These are phyloP conservation scores for Cephus runcator DNA, from an alignment of 2,888 invertebrate genomes.

Conservation along the genomic window DNA sequence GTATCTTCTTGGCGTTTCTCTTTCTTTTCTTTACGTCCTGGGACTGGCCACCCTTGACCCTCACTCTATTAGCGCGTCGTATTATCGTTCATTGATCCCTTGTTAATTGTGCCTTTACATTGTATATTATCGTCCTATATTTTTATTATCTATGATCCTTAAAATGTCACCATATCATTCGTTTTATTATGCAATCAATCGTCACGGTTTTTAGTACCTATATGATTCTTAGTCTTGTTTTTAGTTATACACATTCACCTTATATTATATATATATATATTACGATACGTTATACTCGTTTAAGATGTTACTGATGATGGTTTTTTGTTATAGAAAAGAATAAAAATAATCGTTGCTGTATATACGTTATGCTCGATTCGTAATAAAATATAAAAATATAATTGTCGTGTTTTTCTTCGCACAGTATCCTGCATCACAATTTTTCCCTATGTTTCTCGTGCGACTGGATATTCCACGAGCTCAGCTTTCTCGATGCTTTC, in stretches of 20 bases:
- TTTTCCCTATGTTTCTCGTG: background rate
- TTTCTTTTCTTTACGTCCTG: background rate
- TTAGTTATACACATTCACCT: background rate
- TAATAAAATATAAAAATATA: constrained; percentile 12
- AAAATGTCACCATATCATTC: background rate
- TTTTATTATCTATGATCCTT: background rate
- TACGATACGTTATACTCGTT: background rate
- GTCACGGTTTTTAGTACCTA: background rate
- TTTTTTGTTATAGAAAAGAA: constrained; percentile 8
- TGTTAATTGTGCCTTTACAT: background rate
- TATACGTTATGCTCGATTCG: constrained; percentile 3
- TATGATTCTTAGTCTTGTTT: background rate
- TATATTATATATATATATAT: background rate
- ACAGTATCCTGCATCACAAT: background rate
- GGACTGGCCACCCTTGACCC: background rate
- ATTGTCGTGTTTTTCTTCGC: background rate
- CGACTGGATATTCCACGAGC: background rate
- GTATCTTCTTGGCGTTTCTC: background rate
- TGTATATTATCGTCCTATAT: background rate
- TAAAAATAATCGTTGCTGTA: constrained; percentile 12
- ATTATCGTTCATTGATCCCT: background rate
- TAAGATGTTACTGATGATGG: constrained; percentile 2
- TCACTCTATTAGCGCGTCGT: background rate
- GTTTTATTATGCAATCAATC: background rate
- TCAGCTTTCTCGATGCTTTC: too few species aligned